These are phyloP conservation scores for Bufo gargarizans DNA, from an alignment of 2,113 vertebrate species.

Conservation along the genomic window DNA sequence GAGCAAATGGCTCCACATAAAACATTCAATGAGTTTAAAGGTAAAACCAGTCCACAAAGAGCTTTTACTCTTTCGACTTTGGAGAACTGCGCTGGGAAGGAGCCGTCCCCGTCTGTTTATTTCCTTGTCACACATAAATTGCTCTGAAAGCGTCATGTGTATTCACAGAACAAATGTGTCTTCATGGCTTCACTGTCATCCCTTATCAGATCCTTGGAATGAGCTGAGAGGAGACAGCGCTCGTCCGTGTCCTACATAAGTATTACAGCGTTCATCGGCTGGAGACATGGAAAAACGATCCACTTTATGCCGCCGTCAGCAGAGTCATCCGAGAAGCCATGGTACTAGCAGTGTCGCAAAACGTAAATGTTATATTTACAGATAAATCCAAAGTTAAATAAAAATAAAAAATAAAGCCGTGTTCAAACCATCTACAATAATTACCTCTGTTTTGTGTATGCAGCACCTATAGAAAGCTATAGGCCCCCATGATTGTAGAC, in stretches of 20 bases:
- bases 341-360: too few relatives aligned
- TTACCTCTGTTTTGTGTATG: too few relatives aligned
- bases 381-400: too few relatives aligned
- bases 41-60: neutral
- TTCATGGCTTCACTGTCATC: neutral
- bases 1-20: slow-evolving; percentile 25
- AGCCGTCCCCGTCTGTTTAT: neutral
- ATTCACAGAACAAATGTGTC: neutral
- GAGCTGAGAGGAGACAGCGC: neutral
- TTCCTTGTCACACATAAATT: neutral
- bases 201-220: neutral
- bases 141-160: neutral
- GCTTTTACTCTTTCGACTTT: neutral
- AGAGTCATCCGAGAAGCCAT: neutral
- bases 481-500: too few relatives aligned
- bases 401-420: too few relatives aligned
- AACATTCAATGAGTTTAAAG: slow-evolving; percentile 34
- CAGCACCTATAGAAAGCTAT: too few relatives aligned
- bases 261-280: neutral
- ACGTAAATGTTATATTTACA: too few relatives aligned
- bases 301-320: neutral
- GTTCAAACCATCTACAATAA: too few relatives aligned
- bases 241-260: slow-evolving; percentile 13
- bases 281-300: neutral
- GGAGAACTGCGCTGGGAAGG: neutral